These are phyloP conservation scores for Eremobia ochroleuca DNA, from an alignment of 2,888 invertebrate species.

Conservation along the genomic window DNA sequence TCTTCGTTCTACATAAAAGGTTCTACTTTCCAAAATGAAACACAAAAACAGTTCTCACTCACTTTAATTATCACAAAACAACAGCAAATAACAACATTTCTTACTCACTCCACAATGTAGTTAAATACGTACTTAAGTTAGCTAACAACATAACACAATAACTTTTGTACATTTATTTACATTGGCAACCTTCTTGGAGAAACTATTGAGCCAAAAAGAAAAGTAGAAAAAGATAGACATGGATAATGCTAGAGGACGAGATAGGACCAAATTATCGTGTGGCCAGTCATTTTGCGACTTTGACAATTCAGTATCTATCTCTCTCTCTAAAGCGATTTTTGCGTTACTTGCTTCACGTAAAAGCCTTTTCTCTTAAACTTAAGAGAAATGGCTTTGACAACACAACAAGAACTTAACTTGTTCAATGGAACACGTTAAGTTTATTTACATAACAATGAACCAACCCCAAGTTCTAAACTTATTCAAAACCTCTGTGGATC, in stretches of 20 bases:
- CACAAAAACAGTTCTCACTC: conserved; percentile 42
- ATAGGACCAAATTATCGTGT: not conserved
- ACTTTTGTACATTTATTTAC: conserved; percentile 66
- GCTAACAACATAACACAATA: conserved; percentile 52
- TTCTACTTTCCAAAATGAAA: conserved; percentile 17
- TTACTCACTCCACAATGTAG: conserved; percentile 50
- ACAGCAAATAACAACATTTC: conserved; percentile 65
- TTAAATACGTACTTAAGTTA: conserved; percentile 58
- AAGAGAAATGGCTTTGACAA: no score
- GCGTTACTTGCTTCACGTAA: not conserved
- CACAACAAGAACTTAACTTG: no score
- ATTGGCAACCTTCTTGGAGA: conserved; percentile 40
- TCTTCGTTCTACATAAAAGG: no score
- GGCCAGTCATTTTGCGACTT: not conserved
- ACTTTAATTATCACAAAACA: conserved; percentile 74
- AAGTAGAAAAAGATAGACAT: conserved; percentile 29
- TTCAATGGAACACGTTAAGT: conserved; percentile 16
- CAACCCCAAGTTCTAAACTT: not conserved
- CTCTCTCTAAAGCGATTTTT: not conserved
- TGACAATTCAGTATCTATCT: not conserved
- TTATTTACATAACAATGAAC: conserved; percentile 35
- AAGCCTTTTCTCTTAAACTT: conserved; percentile 1
- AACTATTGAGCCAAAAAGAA: conserved; percentile 32
- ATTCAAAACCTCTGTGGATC: not conserved
- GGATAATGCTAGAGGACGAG: not conserved